Percentiles rank a stretch among this genome's conserved stretches.
These are phyloP conservation scores for Tyrophagus putrescentiae DNA, from an alignment of 1,140 invertebrate genomes.

Conservation along the genomic window DNA sequence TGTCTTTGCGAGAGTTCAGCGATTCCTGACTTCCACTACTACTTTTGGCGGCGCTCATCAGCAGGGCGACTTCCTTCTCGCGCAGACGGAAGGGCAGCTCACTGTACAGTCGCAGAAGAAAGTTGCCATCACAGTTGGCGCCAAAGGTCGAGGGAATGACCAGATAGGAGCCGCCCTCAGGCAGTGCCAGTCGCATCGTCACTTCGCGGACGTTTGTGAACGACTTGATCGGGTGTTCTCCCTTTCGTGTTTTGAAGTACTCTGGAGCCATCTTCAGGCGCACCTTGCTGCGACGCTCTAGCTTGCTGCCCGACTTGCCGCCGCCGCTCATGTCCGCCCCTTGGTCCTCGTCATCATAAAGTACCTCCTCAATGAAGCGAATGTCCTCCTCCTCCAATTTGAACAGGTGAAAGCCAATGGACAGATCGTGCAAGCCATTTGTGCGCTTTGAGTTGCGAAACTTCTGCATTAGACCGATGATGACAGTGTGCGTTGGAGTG, in stretches of 20 bases:
- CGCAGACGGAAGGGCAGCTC: neutral
- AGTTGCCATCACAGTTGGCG: slow-evolving; percentile 1
- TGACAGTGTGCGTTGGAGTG: neutral
- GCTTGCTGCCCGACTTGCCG: neutral
- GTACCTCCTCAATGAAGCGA: neutral
- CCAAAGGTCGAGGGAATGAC: slow-evolving; percentile 2
- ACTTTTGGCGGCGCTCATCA: neutral
- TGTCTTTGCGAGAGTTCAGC: neutral
- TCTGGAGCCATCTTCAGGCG: neutral
- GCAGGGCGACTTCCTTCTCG: neutral
- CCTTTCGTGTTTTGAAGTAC: neutral
- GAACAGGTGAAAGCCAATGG: slow-evolving; percentile 3
- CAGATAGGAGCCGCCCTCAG: neutral
- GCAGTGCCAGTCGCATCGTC: neutral
- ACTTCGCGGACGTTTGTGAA: slow-evolving; percentile 3
- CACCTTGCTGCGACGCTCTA: neutral
- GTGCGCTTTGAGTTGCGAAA: slow-evolving; percentile 1
- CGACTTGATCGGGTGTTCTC: neutral
- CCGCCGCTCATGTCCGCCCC: neutral
- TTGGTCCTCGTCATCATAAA: neutral
- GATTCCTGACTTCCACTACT: too few relatives aligned
- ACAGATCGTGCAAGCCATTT: neutral
- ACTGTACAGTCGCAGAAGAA: neutral
- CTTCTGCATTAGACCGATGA: neutral
- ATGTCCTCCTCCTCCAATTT: neutral